Base-by-base conservation (phyloP, 2,113 vertebrate genomes). In the Rhadina sibilatrix region DNA sequence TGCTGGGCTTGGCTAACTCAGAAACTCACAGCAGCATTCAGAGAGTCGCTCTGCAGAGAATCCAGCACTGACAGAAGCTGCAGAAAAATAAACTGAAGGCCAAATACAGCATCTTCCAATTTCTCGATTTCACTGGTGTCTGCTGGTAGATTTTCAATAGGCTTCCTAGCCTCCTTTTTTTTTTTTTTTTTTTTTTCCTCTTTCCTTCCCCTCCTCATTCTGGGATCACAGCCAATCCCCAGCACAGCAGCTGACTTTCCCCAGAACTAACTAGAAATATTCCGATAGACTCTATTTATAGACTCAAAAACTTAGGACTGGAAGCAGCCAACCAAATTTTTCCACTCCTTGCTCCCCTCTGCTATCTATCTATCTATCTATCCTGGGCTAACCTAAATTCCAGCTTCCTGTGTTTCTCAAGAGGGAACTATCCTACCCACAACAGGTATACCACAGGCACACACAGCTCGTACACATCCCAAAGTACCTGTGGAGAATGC, bases 201-300 rank as follows among this genome's bases (percentile, higher is more conserved):
- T 44, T 9, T n/a, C 56, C 60, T 91, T 94, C 74, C 93, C 79
- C 85, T 93, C 83, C 94, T 96, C 90, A 89, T 96, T 96, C 96
- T 93, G 93, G 94, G 94, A 97, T 94, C 93, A 96, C 88, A 87
- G 94, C 96, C 95, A 97, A 97, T 95, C 93, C 95, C 87, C 96
- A 93, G 92, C 87, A 94, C 89, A 91, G 94, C 94, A 96, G 95
- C 87, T 97, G 94, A 97, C 96, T 97, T 94, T 97, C 93, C 94
- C 94, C 91, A 97, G 94, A 97, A 95, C 96, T 94, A 96, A 96
- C 95, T 95, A 97, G 96, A 97, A 97, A 96, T 97, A 97, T 97
- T 96, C 96, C 92, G 57, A 92, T 96, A 94, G 94, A 96, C 90
- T 94, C 95, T 97, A 96, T 97, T 71, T 78, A 96, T 97, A 97